phyloP scores from a whole-genome alignment of 2,113 vertebrate species.

The Apus apus region DNA sequence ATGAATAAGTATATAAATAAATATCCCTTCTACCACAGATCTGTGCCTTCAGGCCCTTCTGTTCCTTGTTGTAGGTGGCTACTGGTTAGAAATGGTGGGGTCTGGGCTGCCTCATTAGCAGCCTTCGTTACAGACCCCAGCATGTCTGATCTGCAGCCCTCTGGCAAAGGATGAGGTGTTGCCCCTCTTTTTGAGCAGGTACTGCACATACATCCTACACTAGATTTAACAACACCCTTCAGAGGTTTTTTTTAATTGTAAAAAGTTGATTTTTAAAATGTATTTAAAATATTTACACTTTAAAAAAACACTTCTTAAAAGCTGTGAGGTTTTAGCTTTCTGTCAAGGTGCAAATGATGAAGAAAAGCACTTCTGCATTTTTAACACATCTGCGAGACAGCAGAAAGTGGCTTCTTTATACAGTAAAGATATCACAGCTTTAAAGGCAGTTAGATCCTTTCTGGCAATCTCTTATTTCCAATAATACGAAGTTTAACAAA shows the following conservation, averaged over 20 bases:
- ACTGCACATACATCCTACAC: not conserved
- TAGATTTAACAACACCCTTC: not conserved
- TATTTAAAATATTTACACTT: not conserved
- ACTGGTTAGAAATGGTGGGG: not conserved
- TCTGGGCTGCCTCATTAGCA: not conserved
- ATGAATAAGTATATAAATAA: not conserved
- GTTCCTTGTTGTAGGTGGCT: not conserved
- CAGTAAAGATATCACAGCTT: not conserved
- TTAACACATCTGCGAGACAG: not conserved
- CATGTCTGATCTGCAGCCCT: not conserved
- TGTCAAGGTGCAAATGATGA: not conserved
- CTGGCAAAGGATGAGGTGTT: not conserved
- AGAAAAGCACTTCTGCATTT: not conserved
- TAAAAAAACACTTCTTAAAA: not conserved
- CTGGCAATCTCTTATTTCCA: slow-evolving; percentile 17
- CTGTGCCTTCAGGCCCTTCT: not conserved
- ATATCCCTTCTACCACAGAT: not conserved
- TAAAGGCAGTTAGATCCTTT: slow-evolving; percentile 12
- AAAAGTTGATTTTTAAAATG: not conserved
- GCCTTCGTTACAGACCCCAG: not conserved
- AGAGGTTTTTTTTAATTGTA: not conserved
- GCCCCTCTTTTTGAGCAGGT: not conserved
- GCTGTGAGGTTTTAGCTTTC: not conserved
- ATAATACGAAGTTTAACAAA: slow-evolving; percentile 41
- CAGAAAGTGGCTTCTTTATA: not conserved